Conservation (phyloP, 2,888 invertebrate genomes). For the Heliconius aoede region DNA sequence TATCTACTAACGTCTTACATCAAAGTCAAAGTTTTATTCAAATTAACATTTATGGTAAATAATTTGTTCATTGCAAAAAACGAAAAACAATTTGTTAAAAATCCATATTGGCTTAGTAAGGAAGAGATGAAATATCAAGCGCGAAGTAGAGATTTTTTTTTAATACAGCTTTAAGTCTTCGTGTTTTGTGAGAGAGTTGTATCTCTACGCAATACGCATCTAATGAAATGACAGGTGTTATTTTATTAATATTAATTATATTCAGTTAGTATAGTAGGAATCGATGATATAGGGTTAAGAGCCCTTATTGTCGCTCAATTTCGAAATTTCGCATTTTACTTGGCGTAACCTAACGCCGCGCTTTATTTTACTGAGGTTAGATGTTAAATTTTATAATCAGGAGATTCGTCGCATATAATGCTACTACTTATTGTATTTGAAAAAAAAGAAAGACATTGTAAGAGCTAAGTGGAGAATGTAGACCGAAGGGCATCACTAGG, state of each 20-base stretch:
- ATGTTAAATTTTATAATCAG: too few species aligned
- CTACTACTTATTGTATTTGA: too few species aligned
- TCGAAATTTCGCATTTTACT: background rate
- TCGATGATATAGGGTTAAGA: background rate
- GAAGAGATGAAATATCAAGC: background rate
- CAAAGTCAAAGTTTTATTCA: background rate
- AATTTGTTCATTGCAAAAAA: background rate
- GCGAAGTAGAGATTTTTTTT: background rate
- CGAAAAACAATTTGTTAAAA: background rate
- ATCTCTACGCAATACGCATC: background rate
- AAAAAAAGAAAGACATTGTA: background rate
- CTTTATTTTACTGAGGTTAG: background rate
- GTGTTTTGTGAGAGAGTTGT: background rate
- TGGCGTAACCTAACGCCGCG: background rate
- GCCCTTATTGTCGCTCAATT: background rate
- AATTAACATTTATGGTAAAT: background rate
- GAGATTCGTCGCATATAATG: too few species aligned
- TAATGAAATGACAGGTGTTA: too few species aligned
- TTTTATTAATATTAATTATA: too few species aligned
- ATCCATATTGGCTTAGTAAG: background rate
- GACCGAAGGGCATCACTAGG: too few species aligned
- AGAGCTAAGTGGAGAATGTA: background rate
- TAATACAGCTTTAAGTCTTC: background rate
- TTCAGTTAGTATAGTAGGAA: too few species aligned
- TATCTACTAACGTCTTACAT: background rate